A percentile compares a stretch with the other conserved stretches of the same genome.
phyloP scores from a whole-genome alignment of 2,888 invertebrate genomes.

The Acronicta aceris region DNA sequence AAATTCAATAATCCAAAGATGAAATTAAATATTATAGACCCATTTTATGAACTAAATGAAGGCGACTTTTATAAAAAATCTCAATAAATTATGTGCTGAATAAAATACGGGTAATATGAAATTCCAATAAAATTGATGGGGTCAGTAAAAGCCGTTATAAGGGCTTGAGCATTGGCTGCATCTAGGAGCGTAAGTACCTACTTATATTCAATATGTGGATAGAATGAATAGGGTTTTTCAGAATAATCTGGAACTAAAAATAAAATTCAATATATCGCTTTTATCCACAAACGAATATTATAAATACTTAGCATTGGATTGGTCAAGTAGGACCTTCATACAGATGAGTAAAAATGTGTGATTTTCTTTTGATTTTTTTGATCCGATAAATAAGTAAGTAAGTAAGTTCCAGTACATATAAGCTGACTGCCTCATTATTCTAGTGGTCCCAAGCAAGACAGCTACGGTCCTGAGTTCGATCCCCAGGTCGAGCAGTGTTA shows the following conservation, averaged over 20 bases:
- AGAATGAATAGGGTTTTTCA: slow-evolving; percentile 20
- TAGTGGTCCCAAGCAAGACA: too few species aligned
- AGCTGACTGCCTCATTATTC: too few species aligned
- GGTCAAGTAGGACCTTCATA: slow-evolving; percentile 4
- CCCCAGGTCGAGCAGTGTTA: too few species aligned
- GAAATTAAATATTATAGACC: slow-evolving; percentile 13
- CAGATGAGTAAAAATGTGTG: not conserved
- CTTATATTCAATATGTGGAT: slow-evolving; percentile 8
- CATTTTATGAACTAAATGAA: slow-evolving; percentile 19
- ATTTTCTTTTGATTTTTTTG: too few species aligned
- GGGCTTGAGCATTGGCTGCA: slow-evolving; percentile 17
- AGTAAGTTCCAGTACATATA: too few species aligned
- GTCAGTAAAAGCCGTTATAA: slow-evolving; percentile 11
- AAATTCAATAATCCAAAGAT: slow-evolving; percentile 24
- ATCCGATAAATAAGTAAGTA: too few species aligned
- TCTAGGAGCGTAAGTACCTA: slow-evolving; percentile 15
- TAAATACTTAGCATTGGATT: slow-evolving; percentile 8
- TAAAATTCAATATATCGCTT: too few species aligned
- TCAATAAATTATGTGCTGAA: slow-evolving; percentile 21
- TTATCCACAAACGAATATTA: not conserved
- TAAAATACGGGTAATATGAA: slow-evolving; percentile 39
- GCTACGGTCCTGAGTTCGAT: too few species aligned
- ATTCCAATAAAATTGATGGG: slow-evolving; percentile 47
- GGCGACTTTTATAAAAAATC: slow-evolving; percentile 15
- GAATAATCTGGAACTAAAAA: slow-evolving; percentile 9